phyloP scores from a whole-genome alignment of 2,113 vertebrate genomes.

The Perca schrenkii region DNA sequence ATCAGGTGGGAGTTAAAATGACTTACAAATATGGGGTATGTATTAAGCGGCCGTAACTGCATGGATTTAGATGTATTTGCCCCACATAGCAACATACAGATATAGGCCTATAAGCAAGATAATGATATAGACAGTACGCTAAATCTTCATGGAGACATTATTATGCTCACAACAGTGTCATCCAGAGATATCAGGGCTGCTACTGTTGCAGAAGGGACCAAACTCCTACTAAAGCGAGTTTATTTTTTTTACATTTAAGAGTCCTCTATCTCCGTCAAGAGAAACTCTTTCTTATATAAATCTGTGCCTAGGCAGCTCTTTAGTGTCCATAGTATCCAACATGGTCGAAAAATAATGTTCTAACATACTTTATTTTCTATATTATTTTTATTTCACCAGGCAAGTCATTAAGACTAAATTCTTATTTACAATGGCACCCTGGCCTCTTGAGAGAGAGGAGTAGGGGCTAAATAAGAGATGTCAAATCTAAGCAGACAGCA shows the following conservation, averaged over 20 bases:
- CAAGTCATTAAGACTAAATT: too few species aligned
- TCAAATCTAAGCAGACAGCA: too few species aligned
- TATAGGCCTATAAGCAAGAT: not conserved
- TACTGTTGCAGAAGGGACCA: not conserved
- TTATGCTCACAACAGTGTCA: not conserved
- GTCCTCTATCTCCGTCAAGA: not conserved
- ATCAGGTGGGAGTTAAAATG: slow-evolving; percentile 25
- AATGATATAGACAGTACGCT: not conserved
- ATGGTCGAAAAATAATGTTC: not conserved
- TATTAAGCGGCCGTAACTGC: slow-evolving; percentile 6
- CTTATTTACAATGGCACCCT: too few species aligned
- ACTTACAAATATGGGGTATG: not conserved
- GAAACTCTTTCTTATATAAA: not conserved
- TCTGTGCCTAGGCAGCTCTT: too few species aligned
- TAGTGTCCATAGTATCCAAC: not conserved
- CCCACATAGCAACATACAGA: not conserved
- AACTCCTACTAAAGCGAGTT: not conserved
- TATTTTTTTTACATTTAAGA: not conserved
- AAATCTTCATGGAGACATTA: not conserved
- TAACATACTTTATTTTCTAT: too few species aligned
- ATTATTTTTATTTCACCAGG: too few species aligned
- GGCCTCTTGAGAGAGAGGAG: too few species aligned
- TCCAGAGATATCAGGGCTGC: not conserved
- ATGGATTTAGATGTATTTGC: not conserved
- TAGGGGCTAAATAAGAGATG: too few species aligned